Evolutionary conservation across 1,140 invertebrate genomes (phyloP).

Genomic region (Leptinotarsa undecemlineata): DNA sequence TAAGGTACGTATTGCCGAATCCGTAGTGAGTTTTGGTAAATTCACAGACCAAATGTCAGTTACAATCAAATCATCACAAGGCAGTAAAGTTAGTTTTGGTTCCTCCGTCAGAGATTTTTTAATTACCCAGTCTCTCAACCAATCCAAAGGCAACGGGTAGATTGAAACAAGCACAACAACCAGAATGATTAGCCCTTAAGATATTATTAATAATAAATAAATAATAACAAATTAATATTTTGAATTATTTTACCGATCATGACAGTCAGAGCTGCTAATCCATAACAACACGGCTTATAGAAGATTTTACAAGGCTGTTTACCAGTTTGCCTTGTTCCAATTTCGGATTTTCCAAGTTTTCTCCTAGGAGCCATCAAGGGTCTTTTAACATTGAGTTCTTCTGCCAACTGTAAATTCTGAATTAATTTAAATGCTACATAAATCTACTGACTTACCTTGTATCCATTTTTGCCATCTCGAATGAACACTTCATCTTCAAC

Average conservation of each 20-base stretch:
- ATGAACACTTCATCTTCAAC: slow-evolving; percentile 80
- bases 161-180: slow-evolving; percentile 69
- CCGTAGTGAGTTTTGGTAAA: slow-evolving; percentile 75
- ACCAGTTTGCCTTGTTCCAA: slow-evolving; percentile 57
- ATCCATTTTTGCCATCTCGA: slow-evolving; percentile 68
- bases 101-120: slow-evolving; percentile 42
- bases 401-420: slow-evolving; percentile 62
- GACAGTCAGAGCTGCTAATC: slow-evolving; percentile 61
- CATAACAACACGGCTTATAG: slow-evolving; percentile 67
- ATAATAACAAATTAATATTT: neutral
- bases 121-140: slow-evolving; percentile 63
- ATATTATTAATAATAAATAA: slow-evolving; percentile 15
- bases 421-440: neutral
- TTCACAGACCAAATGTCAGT: slow-evolving; percentile 73
- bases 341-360: slow-evolving; percentile 58
- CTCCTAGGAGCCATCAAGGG: slow-evolving; percentile 74
- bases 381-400: slow-evolving; percentile 71
- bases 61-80: slow-evolving; percentile 71
- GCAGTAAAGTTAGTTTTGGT: slow-evolving; percentile 56
- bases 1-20: slow-evolving; percentile 71
- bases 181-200: slow-evolving; percentile 63
- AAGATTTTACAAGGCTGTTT: slow-evolving; percentile 61
- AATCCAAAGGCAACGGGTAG: slow-evolving; percentile 65
- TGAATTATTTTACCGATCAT: slow-evolving; percentile 55
- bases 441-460: slow-evolving; percentile 47